phyloP scores from a whole-genome alignment of 2,888 invertebrate species.

The Tipula lateralis region DNA sequence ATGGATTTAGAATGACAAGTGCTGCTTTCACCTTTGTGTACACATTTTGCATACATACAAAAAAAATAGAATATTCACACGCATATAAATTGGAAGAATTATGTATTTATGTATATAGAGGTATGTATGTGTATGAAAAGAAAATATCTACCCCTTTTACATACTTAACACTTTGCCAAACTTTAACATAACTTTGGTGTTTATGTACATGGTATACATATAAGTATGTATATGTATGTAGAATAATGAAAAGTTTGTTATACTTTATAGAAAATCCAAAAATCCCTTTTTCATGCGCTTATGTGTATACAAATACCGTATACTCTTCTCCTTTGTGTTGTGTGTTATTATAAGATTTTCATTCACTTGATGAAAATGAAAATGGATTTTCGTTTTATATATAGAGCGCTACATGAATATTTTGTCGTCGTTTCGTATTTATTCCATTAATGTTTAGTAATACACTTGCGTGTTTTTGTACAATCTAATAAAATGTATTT shows the following conservation, averaged over 20 bases:
- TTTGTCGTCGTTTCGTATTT: not conserved
- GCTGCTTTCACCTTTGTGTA: not conserved
- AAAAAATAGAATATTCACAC: not conserved
- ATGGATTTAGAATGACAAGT: not conserved
- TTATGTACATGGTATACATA: not conserved
- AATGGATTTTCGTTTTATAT: not conserved
- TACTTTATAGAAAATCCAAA: not conserved
- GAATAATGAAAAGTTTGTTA: not conserved
- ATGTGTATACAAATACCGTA: not conserved
- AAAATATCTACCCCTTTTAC: not conserved
- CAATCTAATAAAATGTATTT: not conserved
- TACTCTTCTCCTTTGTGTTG: not conserved
- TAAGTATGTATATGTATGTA: not conserved
- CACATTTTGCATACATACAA: too few species aligned
- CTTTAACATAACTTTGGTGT: not conserved
- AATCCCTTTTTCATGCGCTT: not conserved
- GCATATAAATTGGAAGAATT: not conserved
- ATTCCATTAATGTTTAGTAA: not conserved
- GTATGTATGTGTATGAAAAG: not conserved
- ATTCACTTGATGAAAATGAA: constrained; percentile 4
- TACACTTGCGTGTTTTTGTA: not conserved
- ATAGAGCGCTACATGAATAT: not conserved
- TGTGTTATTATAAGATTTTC: not conserved
- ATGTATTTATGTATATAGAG: not conserved
- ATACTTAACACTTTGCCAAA: not conserved